phyloP scores from a whole-genome alignment of 2,797 vertebrate species.

The Florisuga fusca region DNA sequence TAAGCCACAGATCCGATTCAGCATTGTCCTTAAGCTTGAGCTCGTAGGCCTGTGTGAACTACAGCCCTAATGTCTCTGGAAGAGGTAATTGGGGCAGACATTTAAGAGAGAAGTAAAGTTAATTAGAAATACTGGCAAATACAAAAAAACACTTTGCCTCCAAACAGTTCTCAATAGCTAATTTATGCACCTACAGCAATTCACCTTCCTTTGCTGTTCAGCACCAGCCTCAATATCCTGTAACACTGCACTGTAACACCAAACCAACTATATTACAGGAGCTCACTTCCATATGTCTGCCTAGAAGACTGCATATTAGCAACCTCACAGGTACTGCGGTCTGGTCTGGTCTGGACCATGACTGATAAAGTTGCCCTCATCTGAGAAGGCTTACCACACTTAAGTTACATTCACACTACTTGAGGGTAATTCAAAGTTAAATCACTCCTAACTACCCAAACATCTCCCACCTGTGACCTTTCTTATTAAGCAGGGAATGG shows the following conservation, averaged over 20 bases:
- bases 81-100: neutral
- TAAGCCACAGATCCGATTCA: neutral
- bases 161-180: neutral
- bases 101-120: neutral
- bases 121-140: neutral
- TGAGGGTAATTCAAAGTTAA: neutral
- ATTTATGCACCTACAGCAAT: neutral
- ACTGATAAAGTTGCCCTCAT: neutral
- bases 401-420: neutral
- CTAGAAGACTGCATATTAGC: neutral
- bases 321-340: neutral
- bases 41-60: neutral
- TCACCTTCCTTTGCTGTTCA: neutral
- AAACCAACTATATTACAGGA: neutral
- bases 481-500: neutral
- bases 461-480: neutral
- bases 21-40: neutral
- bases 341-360: neutral
- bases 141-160: neutral
- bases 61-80: neutral
- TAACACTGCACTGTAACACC: neutral
- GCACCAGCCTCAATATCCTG: neutral
- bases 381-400: neutral
- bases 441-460: neutral
- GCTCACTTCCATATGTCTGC: neutral